A percentile compares a stretch with the other conserved stretches of the same genome.
phyloP scores from a whole-genome alignment of 2,113 vertebrate genomes.

The Albula glossodonta region DNA sequence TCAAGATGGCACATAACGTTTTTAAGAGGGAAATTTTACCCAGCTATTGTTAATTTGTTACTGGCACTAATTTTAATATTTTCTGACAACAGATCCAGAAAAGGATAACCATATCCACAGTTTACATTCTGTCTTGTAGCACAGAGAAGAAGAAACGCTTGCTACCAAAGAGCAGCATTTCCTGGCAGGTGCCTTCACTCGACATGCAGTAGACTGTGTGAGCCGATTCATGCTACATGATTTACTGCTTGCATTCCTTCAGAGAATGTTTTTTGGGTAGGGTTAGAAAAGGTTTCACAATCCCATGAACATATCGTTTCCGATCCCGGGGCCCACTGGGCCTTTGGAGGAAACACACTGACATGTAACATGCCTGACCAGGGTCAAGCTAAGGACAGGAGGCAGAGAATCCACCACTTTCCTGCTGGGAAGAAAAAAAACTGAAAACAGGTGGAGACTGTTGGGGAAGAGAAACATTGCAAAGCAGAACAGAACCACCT shows the following conservation, averaged over 20 bases:
- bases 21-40: not conserved
- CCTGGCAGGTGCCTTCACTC: not conserved
- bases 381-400: not conserved
- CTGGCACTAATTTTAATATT: not conserved
- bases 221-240: not conserved
- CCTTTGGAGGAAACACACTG: not conserved
- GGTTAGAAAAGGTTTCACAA: not conserved
- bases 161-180: not conserved
- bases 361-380: not conserved
- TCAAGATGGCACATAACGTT: not conserved
- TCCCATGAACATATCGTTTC: not conserved
- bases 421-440: not conserved
- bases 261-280: not conserved
- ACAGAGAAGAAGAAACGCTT: not conserved
- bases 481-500: not conserved
- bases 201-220: not conserved
- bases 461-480: not conserved
- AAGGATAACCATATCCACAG: not conserved
- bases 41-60: not conserved
- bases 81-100: not conserved
- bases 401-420: slow-evolving; percentile 1
- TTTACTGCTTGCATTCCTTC: not conserved
- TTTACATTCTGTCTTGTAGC: not conserved
- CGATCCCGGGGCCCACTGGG: no score
- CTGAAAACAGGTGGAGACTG: not conserved